Conservation (phyloP, 30 jellyfish, hydroid and myxozoan genomes). For the Catostylus mosaicus region DNA sequence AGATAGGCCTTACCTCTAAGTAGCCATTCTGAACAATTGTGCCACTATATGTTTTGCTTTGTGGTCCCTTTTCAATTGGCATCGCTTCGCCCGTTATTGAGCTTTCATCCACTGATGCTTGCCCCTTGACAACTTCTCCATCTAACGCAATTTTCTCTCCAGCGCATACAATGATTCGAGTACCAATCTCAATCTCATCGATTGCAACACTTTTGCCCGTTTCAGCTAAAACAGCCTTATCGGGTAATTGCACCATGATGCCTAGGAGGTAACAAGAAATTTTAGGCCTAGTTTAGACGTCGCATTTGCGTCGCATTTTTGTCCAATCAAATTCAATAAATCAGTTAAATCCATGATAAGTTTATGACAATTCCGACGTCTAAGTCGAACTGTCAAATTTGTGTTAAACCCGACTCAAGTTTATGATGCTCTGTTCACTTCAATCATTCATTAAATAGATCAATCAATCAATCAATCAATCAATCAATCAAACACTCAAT, state of each 20-base stretch:
- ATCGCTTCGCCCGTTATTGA: slow-evolving; percentile 87
- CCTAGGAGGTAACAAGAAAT: slow-evolving; percentile 36
- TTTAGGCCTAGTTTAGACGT: too few relatives aligned
- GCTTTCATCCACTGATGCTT: slow-evolving; percentile 92
- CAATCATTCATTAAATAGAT: too few relatives aligned
- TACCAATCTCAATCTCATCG: slow-evolving; percentile 79
- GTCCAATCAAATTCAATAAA: too few relatives aligned
- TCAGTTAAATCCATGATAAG: too few relatives aligned
- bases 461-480: too few relatives aligned
- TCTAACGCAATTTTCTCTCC: slow-evolving; percentile 90
- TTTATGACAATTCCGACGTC: too few relatives aligned
- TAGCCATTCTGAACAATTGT: slow-evolving; percentile 83
- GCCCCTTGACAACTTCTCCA: slow-evolving; percentile 80
- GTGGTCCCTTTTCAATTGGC: slow-evolving; percentile 73
- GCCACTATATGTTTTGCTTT: slow-evolving; percentile 68
- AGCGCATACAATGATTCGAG: slow-evolving; percentile 71
- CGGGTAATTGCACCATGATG: slow-evolving; percentile 69
- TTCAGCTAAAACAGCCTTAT: slow-evolving; percentile 77
- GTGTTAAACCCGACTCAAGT: too few relatives aligned
- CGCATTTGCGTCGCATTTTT: too few relatives aligned
- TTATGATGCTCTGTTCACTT: too few relatives aligned
- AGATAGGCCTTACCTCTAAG: slow-evolving; percentile 79
- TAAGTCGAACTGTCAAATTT: too few relatives aligned
- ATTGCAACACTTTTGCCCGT: slow-evolving; percentile 69
- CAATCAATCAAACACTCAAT: too few relatives aligned